Percentiles rank a stretch among this genome's conserved stretches.
phyloP scores from a whole-genome alignment of 2,888 invertebrate genomes.

The Homarus gammarus region DNA sequence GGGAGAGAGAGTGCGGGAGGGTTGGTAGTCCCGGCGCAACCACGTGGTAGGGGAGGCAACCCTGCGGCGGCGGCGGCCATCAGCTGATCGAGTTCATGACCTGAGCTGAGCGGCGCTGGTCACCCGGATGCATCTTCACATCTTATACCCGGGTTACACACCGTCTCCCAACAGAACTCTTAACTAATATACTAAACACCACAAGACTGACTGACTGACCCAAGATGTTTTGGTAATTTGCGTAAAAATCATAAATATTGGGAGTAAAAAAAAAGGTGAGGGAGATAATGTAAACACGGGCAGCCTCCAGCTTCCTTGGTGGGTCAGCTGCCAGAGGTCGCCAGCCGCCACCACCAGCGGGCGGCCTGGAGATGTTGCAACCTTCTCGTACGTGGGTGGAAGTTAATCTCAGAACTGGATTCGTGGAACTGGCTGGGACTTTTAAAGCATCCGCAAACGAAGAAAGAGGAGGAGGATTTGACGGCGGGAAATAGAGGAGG shows the following conservation, averaged over 20 bases:
- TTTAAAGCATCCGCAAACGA: constrained; percentile 14
- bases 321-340: neutral
- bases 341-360: neutral
- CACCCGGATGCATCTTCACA: constrained; percentile 9
- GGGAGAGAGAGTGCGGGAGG: neutral
- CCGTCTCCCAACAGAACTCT: too few species aligned
- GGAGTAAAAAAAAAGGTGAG: neutral
- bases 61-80: constrained; percentile 3
- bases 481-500: neutral
- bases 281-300: neutral
- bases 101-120: constrained; percentile 22
- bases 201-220: too few species aligned
- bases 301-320: neutral
- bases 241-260: too few species aligned
- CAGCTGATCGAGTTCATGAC: constrained; percentile 54
- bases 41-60: neutral
- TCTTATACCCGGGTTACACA: too few species aligned
- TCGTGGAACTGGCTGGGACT: constrained; percentile 1
- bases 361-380: neutral
- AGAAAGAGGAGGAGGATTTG: neutral
- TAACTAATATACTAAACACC: too few species aligned
- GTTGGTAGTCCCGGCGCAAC: too few species aligned
- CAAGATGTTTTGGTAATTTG: too few species aligned
- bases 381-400: neutral
- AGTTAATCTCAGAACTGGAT: constrained; percentile 4